Evolutionary conservation across 2,888 invertebrate species (phyloP).

Genomic region (Saturnia japonica): DNA sequence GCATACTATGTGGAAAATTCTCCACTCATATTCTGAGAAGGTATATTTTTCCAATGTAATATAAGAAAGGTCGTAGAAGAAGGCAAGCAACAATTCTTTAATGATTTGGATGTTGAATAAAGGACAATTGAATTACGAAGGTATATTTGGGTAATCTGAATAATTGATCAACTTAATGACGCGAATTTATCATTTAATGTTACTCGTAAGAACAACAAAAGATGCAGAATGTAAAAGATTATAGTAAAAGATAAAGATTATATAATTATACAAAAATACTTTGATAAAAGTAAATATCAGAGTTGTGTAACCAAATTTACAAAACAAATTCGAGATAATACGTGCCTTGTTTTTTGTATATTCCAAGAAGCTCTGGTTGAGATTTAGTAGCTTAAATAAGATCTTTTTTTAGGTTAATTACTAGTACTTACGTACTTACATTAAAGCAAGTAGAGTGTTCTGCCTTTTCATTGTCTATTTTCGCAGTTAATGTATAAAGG

Average conservation of each 20-base stretch:
- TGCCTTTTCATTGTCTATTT: constrained; percentile 6
- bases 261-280: not conserved
- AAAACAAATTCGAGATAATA: constrained; percentile 5
- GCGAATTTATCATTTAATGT: not conserved
- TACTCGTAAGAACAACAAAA: not conserved
- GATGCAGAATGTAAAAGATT: not conserved
- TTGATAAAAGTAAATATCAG: not conserved
- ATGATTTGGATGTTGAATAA: not conserved
- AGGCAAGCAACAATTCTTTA: not conserved
- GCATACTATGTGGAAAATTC: not conserved
- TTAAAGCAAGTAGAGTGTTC: not conserved
- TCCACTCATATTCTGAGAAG: not conserved
- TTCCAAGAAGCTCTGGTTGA: constrained; percentile 3
- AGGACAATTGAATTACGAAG: too few species aligned
- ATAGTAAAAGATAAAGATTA: not conserved
- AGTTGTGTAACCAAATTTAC: not conserved
- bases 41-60: not conserved
- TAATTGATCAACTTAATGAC: too few species aligned
- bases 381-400: constrained; percentile 4
- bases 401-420: constrained; percentile 15
- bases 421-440: constrained; percentile 7
- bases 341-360: constrained; percentile 12
- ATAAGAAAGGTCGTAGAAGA: not conserved
- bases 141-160: too few species aligned
- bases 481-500: not conserved